Percentiles rank a stretch among this genome's conserved stretches.
These are phyloP conservation scores for Alca torda DNA, from an alignment of 2,797 vertebrate genomes.

Conservation along the genomic window DNA sequence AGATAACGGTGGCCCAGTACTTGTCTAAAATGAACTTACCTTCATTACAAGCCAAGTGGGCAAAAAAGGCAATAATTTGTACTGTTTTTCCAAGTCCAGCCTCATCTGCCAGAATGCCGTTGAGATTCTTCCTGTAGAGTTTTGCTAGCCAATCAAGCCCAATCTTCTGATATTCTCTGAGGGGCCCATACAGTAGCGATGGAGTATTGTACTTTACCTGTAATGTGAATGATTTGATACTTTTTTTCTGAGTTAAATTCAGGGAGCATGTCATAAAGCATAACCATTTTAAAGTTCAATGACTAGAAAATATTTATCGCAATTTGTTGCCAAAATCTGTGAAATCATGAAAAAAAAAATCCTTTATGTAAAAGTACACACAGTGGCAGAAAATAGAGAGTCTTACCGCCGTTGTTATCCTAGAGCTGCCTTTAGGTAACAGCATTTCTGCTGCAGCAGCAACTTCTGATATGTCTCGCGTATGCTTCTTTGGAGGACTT, in stretches of 20 bases:
- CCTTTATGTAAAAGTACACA: neutral
- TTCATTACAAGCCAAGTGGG: conserved; percentile 89
- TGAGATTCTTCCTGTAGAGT: conserved; percentile 89
- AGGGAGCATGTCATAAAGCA: neutral
- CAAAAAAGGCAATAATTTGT: conserved; percentile 91
- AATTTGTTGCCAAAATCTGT: neutral
- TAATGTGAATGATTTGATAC: neutral
- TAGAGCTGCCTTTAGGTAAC: conserved; percentile 88
- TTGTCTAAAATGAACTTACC: conserved; percentile 70
- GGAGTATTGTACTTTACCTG: conserved; percentile 76
- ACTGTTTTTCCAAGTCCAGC: conserved; percentile 92
- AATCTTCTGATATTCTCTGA: conserved; percentile 92
- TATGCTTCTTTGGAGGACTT: conserved; percentile 77
- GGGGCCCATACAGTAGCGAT: conserved; percentile 83
- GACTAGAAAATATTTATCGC: neutral
- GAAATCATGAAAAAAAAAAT: neutral
- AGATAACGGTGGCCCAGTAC: neutral
- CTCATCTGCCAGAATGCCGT: conserved; percentile 92
- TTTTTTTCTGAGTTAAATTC: neutral
- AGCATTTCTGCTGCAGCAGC: conserved; percentile 88
- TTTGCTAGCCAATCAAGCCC: conserved; percentile 91
- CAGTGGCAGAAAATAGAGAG: neutral
- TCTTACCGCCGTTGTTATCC: conserved; percentile 77
- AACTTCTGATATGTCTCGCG: conserved; percentile 88
- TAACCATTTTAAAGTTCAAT: neutral